Percentiles rank a stretch among this genome's conserved stretches.
Evolutionary conservation across 2,113 vertebrate genomes (phyloP).

Genomic region (Scopus umbretta): DNA sequence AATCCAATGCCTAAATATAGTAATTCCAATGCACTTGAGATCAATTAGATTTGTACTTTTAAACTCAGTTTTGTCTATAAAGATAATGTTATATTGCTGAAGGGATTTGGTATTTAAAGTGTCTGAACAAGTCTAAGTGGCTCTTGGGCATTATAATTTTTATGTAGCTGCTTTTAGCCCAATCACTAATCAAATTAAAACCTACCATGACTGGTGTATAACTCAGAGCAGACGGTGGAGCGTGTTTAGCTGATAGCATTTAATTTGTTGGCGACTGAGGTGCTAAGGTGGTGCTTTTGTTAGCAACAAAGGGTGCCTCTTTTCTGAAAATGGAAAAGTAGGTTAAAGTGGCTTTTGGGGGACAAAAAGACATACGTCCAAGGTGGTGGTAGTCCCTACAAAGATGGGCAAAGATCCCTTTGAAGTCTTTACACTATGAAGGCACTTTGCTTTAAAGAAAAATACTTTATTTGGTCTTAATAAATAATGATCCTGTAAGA

Average conservation of each 20-base stretch:
- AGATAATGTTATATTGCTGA: slow-evolving; percentile 46
- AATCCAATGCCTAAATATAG: slow-evolving; percentile 50
- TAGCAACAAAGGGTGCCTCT: not conserved
- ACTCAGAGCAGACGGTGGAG: not conserved
- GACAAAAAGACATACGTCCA: accelerated
- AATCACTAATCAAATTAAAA: slow-evolving; percentile 59
- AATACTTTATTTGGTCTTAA: not conserved
- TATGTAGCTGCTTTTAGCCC: slow-evolving; percentile 60
- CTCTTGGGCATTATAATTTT: slow-evolving; percentile 55
- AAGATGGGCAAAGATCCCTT: not conserved
- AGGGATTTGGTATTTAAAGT: slow-evolving; percentile 53
- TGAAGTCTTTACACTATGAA: not conserved
- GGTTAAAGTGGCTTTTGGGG: not conserved
- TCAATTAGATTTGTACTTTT: slow-evolving; percentile 65
- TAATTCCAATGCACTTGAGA: slow-evolving; percentile 64
- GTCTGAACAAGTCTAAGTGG: slow-evolving; percentile 50
- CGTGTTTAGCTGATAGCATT: not conserved
- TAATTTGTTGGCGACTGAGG: not conserved
- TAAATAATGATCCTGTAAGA: not conserved
- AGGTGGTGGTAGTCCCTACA: not conserved
- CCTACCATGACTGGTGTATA: slow-evolving; percentile 25
- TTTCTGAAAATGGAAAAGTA: not conserved
- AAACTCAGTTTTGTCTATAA: slow-evolving; percentile 63
- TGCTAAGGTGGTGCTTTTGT: not conserved
- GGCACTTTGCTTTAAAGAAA: not conserved